phyloP scores from a whole-genome alignment of 2,797 vertebrate genomes.

The Microctenopoma stevenorrisi region DNA sequence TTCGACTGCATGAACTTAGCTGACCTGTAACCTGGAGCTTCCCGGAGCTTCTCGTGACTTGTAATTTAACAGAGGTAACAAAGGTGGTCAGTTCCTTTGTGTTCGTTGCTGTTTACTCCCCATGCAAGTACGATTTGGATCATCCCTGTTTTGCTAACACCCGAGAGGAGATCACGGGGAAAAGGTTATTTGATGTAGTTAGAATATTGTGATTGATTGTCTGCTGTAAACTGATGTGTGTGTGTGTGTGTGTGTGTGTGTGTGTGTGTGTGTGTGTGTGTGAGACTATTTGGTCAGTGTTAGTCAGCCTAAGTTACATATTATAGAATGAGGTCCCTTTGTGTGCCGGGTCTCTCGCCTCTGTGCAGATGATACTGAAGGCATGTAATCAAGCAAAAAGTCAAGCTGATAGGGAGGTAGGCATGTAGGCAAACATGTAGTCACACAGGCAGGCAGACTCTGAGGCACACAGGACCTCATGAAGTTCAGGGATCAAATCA shows the following conservation, averaged over 20 bases:
- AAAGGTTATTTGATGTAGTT: too few species aligned
- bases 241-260: constrained; percentile 8
- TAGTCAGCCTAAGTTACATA: neutral
- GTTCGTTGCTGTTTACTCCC: too few species aligned
- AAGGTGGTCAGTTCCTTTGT: too few species aligned
- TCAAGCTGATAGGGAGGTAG: constrained; percentile 30
- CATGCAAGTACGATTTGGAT: too few species aligned
- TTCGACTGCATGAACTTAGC: too few species aligned
- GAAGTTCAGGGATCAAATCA: constrained; percentile 64
- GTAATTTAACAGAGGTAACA: too few species aligned
- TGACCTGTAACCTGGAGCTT: too few species aligned
- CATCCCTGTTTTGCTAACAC: too few species aligned
- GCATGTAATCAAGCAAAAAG: constrained; percentile 16
- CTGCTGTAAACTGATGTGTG: constrained; percentile 1
- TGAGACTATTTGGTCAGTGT: constrained; percentile 3
- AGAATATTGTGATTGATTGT: neutral
- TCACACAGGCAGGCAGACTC: constrained; percentile 47
- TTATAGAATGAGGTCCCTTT: constrained; percentile 27
- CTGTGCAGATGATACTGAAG: constrained; percentile 46
- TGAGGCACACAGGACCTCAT: constrained; percentile 59
- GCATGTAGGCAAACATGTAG: constrained; percentile 41
- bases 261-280: constrained; percentile 3
- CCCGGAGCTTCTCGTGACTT: too few species aligned
- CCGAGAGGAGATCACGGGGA: too few species aligned
- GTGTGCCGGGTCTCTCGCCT: constrained; percentile 31